Evolutionary conservation across 2,797 vertebrate species (phyloP).

Genomic region (Podarcis lilfordi): DNA sequence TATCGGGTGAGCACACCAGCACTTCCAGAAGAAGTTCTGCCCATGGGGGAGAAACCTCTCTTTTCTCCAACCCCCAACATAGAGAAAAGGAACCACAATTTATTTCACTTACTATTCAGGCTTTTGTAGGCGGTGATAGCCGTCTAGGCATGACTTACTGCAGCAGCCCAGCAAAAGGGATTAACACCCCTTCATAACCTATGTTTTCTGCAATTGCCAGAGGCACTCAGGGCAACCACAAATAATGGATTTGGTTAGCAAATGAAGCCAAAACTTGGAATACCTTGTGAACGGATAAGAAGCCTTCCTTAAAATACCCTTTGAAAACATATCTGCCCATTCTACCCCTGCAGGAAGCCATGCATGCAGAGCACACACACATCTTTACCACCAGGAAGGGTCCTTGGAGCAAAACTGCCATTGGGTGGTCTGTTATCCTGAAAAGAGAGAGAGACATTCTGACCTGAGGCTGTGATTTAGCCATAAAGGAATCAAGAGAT

Average conservation of each 20-base stretch:
- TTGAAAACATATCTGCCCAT: background rate
- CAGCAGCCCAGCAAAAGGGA: background rate
- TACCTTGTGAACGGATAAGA: background rate
- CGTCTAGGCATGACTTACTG: background rate
- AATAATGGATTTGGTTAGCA: background rate
- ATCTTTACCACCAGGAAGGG: background rate
- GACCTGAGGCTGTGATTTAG: background rate
- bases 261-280: background rate
- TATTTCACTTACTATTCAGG: background rate
- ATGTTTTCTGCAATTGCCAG: background rate
- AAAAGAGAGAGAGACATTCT: background rate
- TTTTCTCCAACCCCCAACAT: background rate
- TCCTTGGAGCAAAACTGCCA: conserved; percentile 3
- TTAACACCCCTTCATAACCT: background rate
- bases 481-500: background rate
- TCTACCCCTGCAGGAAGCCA: background rate
- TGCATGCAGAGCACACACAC: fast-evolving
- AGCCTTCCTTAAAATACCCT: background rate
- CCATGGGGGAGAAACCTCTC: background rate
- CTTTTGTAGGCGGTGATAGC: background rate
- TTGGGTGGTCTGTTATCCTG: conserved; percentile 63
- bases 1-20: background rate
- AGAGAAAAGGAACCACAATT: background rate
- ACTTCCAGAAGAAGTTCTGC: background rate
- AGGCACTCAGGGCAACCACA: background rate